Conservation (phyloP, 2,797 vertebrate genomes). For the Adrianichthys oophorus region DNA sequence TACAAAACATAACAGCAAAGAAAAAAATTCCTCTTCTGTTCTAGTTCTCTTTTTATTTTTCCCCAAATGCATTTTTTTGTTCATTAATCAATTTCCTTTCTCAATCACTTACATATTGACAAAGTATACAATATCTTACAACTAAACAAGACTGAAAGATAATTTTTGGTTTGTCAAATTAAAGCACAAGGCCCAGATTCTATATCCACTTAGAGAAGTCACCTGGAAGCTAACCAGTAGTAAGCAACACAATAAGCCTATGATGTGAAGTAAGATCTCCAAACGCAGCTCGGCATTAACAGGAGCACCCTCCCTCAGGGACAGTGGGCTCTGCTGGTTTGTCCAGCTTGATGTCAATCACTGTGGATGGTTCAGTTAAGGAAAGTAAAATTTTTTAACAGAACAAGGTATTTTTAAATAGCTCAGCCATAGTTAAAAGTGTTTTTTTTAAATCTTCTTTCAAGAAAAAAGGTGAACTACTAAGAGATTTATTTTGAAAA, state of each 20-base stretch:
- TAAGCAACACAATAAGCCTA: slow-evolving; percentile 93
- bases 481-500: no score
- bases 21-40: slow-evolving; percentile 65
- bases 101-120: slow-evolving; percentile 89
- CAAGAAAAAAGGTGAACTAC: no score
- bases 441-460: no score
- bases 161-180: slow-evolving; percentile 81
- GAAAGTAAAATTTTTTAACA: slow-evolving; percentile 26
- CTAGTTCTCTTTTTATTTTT: slow-evolving; percentile 50
- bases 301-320: slow-evolving; percentile 89
- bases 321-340: slow-evolving; percentile 85
- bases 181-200: slow-evolving; percentile 74
- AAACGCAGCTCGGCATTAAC: slow-evolving; percentile 84
- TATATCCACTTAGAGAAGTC: slow-evolving; percentile 84
- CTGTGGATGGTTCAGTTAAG: slow-evolving; percentile 68
- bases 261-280: slow-evolving; percentile 82
- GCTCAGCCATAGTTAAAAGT: not conserved
- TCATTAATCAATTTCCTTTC: slow-evolving; percentile 64
- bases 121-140: slow-evolving; percentile 94
- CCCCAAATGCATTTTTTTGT: slow-evolving; percentile 66
- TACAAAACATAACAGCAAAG: slow-evolving; percentile 87
- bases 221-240: slow-evolving; percentile 91
- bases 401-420: slow-evolving; percentile 1
- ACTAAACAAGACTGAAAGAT: slow-evolving; percentile 82
- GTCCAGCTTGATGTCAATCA: slow-evolving; percentile 94